Conservation (phyloP, 1,140 invertebrate species). For the Bemisia tabaci region DNA sequence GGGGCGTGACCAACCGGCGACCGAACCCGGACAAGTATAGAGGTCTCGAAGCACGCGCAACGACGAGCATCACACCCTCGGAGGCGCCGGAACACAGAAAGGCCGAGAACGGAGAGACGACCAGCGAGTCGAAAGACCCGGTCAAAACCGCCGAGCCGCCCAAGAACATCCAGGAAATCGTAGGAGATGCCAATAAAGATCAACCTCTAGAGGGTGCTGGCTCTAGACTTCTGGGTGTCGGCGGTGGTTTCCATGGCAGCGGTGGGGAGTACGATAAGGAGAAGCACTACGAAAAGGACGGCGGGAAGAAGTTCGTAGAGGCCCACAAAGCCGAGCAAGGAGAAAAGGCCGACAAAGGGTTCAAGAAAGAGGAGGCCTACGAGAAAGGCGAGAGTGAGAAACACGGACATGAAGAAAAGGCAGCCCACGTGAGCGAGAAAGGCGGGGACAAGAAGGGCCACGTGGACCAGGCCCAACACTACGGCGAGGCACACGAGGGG, state of each 20-base stretch:
- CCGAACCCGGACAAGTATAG: neutral
- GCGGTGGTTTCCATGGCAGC: constrained; percentile 5
- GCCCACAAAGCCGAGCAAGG: constrained; percentile 28
- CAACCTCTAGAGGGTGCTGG: constrained; percentile 4
- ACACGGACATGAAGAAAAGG: constrained; percentile 21
- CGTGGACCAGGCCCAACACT: constrained; percentile 24
- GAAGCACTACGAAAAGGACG: constrained; percentile 20
- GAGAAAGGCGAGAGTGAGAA: constrained; percentile 27
- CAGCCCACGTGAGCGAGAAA: constrained; percentile 20
- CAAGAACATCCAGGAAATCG: constrained; percentile 13
- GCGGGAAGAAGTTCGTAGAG: constrained; percentile 20
- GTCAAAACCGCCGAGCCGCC: neutral
- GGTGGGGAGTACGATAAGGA: constrained; percentile 16
- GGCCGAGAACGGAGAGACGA: neutral
- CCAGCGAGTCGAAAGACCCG: neutral
- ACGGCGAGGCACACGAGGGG: constrained; percentile 32
- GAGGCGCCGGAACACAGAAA: neutral
- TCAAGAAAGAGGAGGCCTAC: constrained; percentile 36
- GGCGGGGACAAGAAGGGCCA: constrained; percentile 25
- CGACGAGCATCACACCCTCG: neutral
- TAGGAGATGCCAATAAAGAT: constrained; percentile 7
- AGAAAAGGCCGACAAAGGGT: constrained; percentile 41
- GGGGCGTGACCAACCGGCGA: neutral
- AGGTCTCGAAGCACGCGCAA: neutral
- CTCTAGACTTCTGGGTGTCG: constrained; percentile 5